These are phyloP conservation scores for Apolygus lucorum DNA, from an alignment of 1,140 invertebrate genomes.

Conservation along the genomic window DNA sequence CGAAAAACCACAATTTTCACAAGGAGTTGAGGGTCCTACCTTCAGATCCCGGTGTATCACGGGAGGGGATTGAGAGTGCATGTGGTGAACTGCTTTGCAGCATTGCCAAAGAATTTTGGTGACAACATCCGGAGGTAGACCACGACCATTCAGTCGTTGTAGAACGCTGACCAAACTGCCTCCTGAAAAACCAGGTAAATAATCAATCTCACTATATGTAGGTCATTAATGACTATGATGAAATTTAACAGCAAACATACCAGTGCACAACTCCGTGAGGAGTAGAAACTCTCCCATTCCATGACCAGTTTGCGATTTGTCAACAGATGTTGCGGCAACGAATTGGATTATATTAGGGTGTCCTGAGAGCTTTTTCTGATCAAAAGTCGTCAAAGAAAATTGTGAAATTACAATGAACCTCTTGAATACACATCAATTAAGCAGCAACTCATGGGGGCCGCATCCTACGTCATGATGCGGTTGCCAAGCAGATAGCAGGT, in stretches of 20 bases:
- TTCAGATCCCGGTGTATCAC: constrained; percentile 91
- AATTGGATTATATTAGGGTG: constrained; percentile 75
- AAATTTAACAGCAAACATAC: constrained; percentile 34
- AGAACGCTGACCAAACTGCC: constrained; percentile 76
- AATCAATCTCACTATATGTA: too few species aligned
- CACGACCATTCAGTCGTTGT: constrained; percentile 48
- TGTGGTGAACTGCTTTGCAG: constrained; percentile 79
- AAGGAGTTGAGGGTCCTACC: too few species aligned
- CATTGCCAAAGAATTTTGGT: constrained; percentile 86
- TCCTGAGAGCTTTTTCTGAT: constrained; percentile 57
- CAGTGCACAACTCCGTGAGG: constrained; percentile 60
- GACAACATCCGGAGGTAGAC: constrained; percentile 62
- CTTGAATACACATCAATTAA: too few species aligned
- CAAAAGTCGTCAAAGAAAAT: too few species aligned
- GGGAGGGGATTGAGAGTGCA: constrained; percentile 82
- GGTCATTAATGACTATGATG: neutral
- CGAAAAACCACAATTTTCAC: too few species aligned
- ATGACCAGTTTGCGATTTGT: constrained; percentile 55
- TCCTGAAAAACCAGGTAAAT: constrained; percentile 40
- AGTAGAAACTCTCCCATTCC: constrained; percentile 62
- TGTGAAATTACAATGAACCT: too few species aligned
- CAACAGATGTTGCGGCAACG: constrained; percentile 61
- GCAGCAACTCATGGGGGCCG: too few species aligned
- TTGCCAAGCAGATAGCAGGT: too few species aligned
- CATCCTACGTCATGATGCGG: too few species aligned